A percentile compares a stretch with the other conserved stretches of the same genome.
Conservation (phyloP, 23 tunicate species). For the Diplosoma virens region DNA sequence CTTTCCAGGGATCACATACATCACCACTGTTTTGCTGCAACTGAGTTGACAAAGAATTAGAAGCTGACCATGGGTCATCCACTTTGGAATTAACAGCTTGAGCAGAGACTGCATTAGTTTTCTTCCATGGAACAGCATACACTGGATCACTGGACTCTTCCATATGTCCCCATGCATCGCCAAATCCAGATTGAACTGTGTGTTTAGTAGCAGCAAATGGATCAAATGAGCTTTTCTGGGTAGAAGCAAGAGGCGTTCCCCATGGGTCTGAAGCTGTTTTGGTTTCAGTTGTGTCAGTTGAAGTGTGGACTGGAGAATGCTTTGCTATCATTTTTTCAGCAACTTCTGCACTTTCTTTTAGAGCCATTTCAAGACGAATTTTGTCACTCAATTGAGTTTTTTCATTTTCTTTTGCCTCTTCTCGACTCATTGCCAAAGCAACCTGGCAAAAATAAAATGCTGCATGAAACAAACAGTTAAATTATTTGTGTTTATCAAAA, state of each 20-base stretch:
- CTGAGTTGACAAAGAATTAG: neutral
- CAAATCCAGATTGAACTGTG: conserved; percentile 8
- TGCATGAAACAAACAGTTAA: no score
- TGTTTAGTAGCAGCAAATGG: conserved; percentile 4
- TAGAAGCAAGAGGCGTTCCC: conserved; percentile 33
- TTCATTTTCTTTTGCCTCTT: conserved; percentile 64
- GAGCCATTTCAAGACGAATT: conserved; percentile 58
- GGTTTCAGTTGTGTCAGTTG: conserved; percentile 4
- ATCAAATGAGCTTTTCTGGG: conserved; percentile 14
- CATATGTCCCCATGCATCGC: conserved; percentile 47
- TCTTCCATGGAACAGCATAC: neutral
- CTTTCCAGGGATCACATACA: conserved; percentile 18
- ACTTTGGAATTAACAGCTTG: no score
- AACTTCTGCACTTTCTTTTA: conserved; percentile 54
- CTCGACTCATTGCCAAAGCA: conserved; percentile 77
- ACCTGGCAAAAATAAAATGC: conserved; percentile 32
- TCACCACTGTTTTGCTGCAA: no score
- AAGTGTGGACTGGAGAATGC: conserved; percentile 34
- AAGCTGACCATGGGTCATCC: no score
- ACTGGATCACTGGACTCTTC: neutral
- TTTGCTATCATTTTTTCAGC: conserved; percentile 28
- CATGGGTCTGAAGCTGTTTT: conserved; percentile 50
- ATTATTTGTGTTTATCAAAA: no score
- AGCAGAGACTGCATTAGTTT: no score
- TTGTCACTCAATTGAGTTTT: conserved; percentile 41